A percentile compares a stretch with the other conserved stretches of the same genome.
Conservation (phyloP, 2,888 invertebrate species). For the Coenonympha glycerion region DNA sequence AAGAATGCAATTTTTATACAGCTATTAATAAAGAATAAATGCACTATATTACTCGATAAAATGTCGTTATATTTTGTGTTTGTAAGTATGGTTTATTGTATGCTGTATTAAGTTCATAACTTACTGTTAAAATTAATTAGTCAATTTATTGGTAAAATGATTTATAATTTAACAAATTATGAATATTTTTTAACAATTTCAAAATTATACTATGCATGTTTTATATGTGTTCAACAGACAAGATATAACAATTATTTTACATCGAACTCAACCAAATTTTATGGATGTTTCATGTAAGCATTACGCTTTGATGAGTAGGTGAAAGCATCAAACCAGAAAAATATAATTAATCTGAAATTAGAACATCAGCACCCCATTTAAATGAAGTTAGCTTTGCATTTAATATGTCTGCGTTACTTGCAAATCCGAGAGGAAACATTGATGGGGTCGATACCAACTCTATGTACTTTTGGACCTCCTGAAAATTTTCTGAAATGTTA, state of each 20-base stretch:
- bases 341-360: background rate
- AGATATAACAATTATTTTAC: too few relatives aligned
- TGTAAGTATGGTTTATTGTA: background rate
- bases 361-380: background rate
- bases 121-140: too few relatives aligned
- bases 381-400: conserved; percentile 9
- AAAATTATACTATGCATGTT: too few relatives aligned
- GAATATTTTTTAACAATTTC: too few relatives aligned
- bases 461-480: conserved; percentile 55
- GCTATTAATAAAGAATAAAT: background rate
- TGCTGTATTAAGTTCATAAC: background rate
- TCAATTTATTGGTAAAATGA: too few relatives aligned
- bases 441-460: conserved; percentile 42
- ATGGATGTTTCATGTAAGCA: background rate
- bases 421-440: conserved; percentile 45
- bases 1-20: background rate
- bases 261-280: too few relatives aligned
- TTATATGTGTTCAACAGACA: too few relatives aligned
- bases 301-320: background rate
- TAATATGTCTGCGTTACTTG: conserved; percentile 31
- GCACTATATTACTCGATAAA: background rate
- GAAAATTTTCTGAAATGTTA: conserved; percentile 71
- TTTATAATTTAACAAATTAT: too few relatives aligned
- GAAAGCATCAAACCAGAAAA: background rate
- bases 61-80: background rate